Percentiles rank a stretch among this genome's conserved stretches.
Evolutionary conservation across 92 coral and sea anemone species (phyloP).

Genomic region (Porites divaricata): DNA sequence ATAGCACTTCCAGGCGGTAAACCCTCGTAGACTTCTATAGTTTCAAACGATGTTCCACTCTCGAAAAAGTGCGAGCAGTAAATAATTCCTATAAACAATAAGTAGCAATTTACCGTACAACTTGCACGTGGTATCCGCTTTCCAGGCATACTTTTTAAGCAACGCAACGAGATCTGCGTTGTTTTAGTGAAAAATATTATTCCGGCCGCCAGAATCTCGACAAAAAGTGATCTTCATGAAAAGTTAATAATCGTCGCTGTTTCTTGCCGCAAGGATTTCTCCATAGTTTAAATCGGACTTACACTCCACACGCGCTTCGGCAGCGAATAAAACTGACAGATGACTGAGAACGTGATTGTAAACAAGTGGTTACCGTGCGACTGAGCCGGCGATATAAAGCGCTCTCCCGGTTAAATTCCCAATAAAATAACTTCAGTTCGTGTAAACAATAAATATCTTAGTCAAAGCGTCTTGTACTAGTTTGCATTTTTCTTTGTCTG

Average conservation of each 20-base stretch:
- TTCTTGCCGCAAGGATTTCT: constrained; percentile 22
- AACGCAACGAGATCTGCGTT: not conserved
- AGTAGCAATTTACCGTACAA: not conserved
- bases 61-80: constrained; percentile 8
- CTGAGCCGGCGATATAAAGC: not conserved
- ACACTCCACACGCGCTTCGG: constrained; percentile 10
- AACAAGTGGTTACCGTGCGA: constrained; percentile 14
- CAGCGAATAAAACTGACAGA: constrained; percentile 25
- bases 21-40: constrained; percentile 76
- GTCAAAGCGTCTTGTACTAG: constrained; percentile 25
- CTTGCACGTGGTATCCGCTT: constrained; percentile 32
- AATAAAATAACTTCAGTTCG: constrained; percentile 1
- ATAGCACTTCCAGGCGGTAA: constrained; percentile 77
- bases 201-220: constrained; percentile 36
- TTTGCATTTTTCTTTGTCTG: constrained; percentile 8
- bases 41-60: constrained; percentile 26
- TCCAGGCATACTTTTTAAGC: constrained; percentile 9
- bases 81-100: constrained; percentile 20
- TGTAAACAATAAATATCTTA: constrained; percentile 24
- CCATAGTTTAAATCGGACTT: constrained; percentile 7
- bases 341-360: constrained; percentile 9
- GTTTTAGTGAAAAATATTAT: constrained; percentile 23
- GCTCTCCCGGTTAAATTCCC: not conserved
- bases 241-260: constrained; percentile 25
- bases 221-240: constrained; percentile 44